A percentile compares a stretch with the other conserved stretches of the same genome.
Evolutionary conservation across 2,113 vertebrate species (phyloP).

Genomic region (Periophthalmus modestus): DNA sequence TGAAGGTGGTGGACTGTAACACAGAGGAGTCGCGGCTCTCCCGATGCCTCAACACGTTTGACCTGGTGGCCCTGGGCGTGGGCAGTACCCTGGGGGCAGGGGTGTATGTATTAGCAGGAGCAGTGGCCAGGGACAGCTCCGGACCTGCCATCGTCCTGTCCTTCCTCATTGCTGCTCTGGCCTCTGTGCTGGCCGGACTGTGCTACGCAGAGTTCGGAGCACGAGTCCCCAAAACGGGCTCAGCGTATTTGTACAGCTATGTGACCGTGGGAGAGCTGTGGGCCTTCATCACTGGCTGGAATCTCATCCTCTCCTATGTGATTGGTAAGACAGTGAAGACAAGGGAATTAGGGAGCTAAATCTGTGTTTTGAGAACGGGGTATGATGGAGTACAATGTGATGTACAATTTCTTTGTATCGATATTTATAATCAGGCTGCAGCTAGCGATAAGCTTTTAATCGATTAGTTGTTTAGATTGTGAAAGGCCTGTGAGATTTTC

Average conservation of each 20-base stretch:
- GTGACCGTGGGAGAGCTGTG: slow-evolving; percentile 94
- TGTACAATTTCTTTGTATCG: too few species aligned
- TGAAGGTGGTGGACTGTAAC: slow-evolving; percentile 88
- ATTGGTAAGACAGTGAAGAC: slow-evolving; percentile 82
- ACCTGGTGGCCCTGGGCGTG: slow-evolving; percentile 93
- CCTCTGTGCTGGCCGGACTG: slow-evolving; percentile 91
- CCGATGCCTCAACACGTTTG: slow-evolving; percentile 90
- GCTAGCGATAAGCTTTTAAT: too few species aligned
- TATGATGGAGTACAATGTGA: too few species aligned
- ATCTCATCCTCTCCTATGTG: slow-evolving; percentile 95
- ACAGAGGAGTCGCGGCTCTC: slow-evolving; percentile 83
- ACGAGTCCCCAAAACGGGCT: slow-evolving; percentile 92
- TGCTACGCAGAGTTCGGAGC: slow-evolving; percentile 97
- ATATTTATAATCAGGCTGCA: too few species aligned
- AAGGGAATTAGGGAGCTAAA: too few species aligned
- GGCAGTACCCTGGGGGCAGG: slow-evolving; percentile 95
- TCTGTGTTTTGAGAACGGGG: too few species aligned
- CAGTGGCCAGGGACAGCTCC: slow-evolving; percentile 83
- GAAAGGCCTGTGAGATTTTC: too few species aligned
- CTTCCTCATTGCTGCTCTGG: slow-evolving; percentile 90
- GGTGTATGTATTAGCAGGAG: slow-evolving; percentile 92
- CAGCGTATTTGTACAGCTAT: slow-evolving; percentile 96
- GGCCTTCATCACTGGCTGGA: slow-evolving; percentile 98
- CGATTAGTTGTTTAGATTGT: too few species aligned
- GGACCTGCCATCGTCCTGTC: slow-evolving; percentile 93